A percentile compares a stretch with the other conserved stretches of the same genome.
Evolutionary conservation across 2,888 invertebrate species (phyloP).

Genomic region (Volucella inanis): DNA sequence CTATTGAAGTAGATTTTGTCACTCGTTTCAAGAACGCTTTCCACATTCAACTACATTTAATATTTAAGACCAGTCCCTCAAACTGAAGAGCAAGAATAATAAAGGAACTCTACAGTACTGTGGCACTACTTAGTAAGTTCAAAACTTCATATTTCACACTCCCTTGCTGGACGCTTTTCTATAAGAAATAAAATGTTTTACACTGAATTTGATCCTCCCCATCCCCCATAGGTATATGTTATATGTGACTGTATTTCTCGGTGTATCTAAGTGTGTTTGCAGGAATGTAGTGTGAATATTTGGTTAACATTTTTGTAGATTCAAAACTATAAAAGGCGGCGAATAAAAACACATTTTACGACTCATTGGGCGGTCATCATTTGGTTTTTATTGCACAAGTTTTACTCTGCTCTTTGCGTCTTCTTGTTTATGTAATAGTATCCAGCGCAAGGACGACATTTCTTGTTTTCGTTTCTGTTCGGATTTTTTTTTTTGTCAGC

Average conservation of each 20-base stretch:
- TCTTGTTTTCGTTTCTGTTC: not conserved
- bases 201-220: conserved; percentile 49
- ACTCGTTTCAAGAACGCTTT: not conserved
- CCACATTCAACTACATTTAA: conserved; percentile 10
- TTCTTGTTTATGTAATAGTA: conserved; percentile 60
- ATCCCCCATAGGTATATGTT: not conserved
- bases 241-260: too few species aligned
- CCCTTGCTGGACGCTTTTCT: not conserved
- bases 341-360: conserved; percentile 73
- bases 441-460: conserved; percentile 60
- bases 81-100: not conserved
- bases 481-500: conserved; percentile 5
- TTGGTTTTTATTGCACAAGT: conserved; percentile 66
- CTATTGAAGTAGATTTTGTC: too few species aligned
- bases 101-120: conserved; percentile 3
- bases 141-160: not conserved
- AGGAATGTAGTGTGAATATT: conserved; percentile 58
- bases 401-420: conserved; percentile 42
- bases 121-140: conserved; percentile 1
- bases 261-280: too few species aligned
- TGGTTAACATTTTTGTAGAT: conserved; percentile 59
- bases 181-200: conserved; percentile 64
- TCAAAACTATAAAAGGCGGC: conserved; percentile 46
- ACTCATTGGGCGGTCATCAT: conserved; percentile 73
- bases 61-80: not conserved